Conservation (phyloP, 2,797 vertebrate species). For the Phrynocephalus guinanensis region DNA sequence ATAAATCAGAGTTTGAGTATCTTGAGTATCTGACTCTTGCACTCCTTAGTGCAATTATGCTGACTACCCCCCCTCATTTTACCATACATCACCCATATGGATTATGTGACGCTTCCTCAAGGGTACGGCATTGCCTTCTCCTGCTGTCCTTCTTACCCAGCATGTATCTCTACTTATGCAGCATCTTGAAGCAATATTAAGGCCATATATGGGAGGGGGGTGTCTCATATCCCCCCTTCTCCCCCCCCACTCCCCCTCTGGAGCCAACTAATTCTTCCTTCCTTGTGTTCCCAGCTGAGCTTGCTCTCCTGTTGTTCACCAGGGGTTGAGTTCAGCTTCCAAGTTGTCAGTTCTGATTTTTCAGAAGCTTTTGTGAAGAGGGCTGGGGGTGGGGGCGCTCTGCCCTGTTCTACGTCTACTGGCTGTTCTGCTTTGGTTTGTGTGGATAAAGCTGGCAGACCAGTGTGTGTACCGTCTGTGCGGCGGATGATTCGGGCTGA, state of each 20-base stretch:
- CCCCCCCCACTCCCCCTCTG: background rate
- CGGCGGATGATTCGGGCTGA: background rate
- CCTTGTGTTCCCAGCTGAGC: background rate
- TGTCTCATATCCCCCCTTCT: background rate
- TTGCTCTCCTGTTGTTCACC: background rate
- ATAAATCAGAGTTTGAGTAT: background rate
- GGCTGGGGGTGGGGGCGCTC: conserved; percentile 26
- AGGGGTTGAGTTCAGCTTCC: conserved; percentile 30
- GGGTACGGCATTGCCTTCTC: background rate
- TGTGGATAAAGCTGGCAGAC: conserved; percentile 1
- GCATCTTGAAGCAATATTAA: background rate
- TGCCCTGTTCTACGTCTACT: background rate
- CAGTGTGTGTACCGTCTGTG: background rate
- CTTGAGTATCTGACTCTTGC: background rate
- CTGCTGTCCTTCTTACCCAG: background rate
- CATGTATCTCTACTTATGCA: too few relatives aligned
- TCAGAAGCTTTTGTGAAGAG: conserved; percentile 32
- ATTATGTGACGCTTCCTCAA: background rate
- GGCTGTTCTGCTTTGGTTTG: background rate
- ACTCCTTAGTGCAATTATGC: background rate
- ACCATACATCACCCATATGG: background rate
- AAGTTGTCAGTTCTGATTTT: conserved; percentile 49
- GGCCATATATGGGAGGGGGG: background rate
- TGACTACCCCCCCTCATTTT: background rate
- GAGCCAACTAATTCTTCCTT: background rate